These are phyloP conservation scores for Aradophagus sp. DNA, from an alignment of 1,140 invertebrate genomes.

Conservation along the genomic window DNA sequence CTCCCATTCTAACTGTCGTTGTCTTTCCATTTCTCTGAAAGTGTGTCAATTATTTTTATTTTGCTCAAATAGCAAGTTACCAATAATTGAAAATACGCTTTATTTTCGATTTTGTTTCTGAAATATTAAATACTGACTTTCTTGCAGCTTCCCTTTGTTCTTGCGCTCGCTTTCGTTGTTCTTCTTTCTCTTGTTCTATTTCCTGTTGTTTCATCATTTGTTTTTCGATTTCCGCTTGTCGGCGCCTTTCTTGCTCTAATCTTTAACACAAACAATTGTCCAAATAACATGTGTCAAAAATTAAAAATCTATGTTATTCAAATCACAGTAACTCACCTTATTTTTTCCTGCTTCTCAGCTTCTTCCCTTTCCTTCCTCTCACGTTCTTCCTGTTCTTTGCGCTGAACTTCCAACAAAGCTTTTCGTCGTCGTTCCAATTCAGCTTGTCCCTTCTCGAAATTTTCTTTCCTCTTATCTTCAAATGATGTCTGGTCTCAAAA, in stretches of 20 bases:
- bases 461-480: constrained; percentile 97
- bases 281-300: background rate
- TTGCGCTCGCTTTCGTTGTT: constrained; percentile 82
- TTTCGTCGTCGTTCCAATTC: constrained; percentile 94
- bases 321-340: constrained; percentile 71
- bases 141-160: constrained; percentile 88
- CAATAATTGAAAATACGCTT: too few relatives aligned
- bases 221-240: constrained; percentile 82
- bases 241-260: constrained; percentile 79
- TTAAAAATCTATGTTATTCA: constrained; percentile 1
- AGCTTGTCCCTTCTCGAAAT: constrained; percentile 98
- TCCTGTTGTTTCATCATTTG: constrained; percentile 90
- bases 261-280: constrained; percentile 56
- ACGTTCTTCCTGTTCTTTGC: constrained; percentile 92
- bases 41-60: background rate
- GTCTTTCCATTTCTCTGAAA: constrained; percentile 92
- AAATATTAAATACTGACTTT: constrained; percentile 70
- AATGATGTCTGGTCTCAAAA: constrained; percentile 82
- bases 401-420: constrained; percentile 88
- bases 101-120: too few relatives aligned
- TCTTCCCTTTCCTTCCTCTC: constrained; percentile 94
- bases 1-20: constrained; percentile 97
- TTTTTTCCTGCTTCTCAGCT: constrained; percentile 88
- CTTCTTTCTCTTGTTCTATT: constrained; percentile 82
- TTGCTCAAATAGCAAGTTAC: too few relatives aligned